phyloP scores from a whole-genome alignment of 1,140 invertebrate genomes.

The Daktulosphaira vitifoliae region DNA sequence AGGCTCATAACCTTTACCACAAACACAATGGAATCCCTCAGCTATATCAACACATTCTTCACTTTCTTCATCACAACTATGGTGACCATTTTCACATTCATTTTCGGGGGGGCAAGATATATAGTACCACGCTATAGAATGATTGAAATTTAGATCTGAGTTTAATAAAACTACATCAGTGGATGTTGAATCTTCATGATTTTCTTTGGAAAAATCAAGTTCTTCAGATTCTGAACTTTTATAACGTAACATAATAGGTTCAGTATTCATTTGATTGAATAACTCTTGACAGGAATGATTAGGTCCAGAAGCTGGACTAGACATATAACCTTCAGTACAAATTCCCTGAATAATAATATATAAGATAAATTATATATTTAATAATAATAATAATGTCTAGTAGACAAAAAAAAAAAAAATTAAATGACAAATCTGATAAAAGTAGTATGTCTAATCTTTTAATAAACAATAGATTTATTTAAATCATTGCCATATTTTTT shows the following conservation, averaged over 20 bases:
- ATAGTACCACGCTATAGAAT: slow-evolving; percentile 33
- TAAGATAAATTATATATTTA: slow-evolving; percentile 24
- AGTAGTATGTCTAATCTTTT: too few species aligned
- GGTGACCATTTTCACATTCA: slow-evolving; percentile 85
- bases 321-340: slow-evolving; percentile 69
- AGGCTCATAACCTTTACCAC: slow-evolving; percentile 69
- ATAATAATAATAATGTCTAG: not conserved
- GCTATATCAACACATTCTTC: slow-evolving; percentile 71
- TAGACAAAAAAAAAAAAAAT: not conserved
- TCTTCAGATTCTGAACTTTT: slow-evolving; percentile 15
- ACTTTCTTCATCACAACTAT: slow-evolving; percentile 75
- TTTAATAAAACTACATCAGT: slow-evolving; percentile 12
- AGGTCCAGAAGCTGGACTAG: slow-evolving; percentile 58
- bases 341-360: slow-evolving; percentile 46
- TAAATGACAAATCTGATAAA: too few species aligned
- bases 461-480: too few species aligned
- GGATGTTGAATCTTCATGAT: not conserved
- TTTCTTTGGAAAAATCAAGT: slow-evolving; percentile 6
- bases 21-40: slow-evolving; percentile 74
- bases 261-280: slow-evolving; percentile 44
- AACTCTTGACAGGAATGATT: slow-evolving; percentile 58
- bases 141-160: slow-evolving; percentile 1
- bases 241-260: slow-evolving; percentile 35
- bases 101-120: slow-evolving; percentile 78
- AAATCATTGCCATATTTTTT: too few species aligned